Percentiles rank a stretch among this genome's conserved stretches.
These are phyloP conservation scores for Mormyrops attenuatus DNA, from an alignment of 2,797 vertebrate genomes.

Conservation along the genomic window DNA sequence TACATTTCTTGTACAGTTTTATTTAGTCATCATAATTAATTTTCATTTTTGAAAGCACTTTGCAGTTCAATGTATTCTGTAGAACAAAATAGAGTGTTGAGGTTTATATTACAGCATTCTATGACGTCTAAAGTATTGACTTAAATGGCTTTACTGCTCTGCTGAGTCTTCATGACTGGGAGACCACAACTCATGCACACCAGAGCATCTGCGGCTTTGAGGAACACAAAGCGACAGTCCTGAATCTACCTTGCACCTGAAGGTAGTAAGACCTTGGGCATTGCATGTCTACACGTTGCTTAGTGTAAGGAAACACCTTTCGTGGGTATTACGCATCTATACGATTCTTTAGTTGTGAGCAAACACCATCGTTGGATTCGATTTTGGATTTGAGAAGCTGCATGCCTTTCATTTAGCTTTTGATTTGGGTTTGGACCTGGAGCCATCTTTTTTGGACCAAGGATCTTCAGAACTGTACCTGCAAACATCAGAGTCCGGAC, in stretches of 20 bases:
- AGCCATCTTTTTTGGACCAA: background rate
- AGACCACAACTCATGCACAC: background rate
- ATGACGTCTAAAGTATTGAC: background rate
- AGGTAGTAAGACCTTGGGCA: background rate
- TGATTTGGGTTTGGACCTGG: background rate
- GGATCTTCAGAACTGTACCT: conserved; percentile 55
- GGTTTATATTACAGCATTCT: background rate
- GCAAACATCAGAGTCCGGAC: conserved; percentile 86
- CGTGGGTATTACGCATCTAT: background rate
- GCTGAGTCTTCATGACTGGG: background rate
- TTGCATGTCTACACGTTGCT: background rate
- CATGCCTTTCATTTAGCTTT: background rate
- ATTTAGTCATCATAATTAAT: background rate
- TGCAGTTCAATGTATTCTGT: background rate
- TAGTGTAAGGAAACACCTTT: background rate
- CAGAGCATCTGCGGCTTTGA: background rate
- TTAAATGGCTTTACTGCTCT: background rate
- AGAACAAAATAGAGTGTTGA: background rate
- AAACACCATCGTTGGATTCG: background rate
- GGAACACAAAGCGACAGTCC: background rate
- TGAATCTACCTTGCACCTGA: background rate
- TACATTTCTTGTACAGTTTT: background rate
- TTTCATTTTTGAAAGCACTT: background rate
- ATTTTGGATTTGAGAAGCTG: background rate
- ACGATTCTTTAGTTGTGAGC: background rate